These are phyloP conservation scores for Caenorhabditis afra DNA, from an alignment of 2,888 invertebrate genomes.

Conservation along the genomic window DNA sequence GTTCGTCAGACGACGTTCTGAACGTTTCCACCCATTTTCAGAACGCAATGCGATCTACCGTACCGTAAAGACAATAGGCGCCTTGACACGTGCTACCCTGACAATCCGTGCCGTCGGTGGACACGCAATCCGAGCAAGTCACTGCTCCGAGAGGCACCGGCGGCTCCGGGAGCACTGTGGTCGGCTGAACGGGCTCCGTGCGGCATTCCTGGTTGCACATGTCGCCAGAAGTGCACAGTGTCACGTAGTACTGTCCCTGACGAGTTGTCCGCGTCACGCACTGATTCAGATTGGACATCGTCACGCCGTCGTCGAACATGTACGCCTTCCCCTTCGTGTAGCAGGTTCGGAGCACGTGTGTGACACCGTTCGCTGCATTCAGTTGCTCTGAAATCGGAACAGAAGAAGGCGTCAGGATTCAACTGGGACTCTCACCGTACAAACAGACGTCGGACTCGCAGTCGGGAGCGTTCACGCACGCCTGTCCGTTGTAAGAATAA, in stretches of 20 bases:
- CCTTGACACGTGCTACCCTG: conserved; percentile 57
- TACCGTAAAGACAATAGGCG: conserved; percentile 63
- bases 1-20: conserved; percentile 56
- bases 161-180: conserved; percentile 37
- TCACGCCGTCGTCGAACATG: conserved; percentile 59
- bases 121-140: conserved; percentile 61
- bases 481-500: conserved; percentile 65
- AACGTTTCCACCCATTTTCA: background rate
- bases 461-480: conserved; percentile 62
- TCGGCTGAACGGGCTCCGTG: conserved; percentile 21
- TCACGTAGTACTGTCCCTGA: conserved; percentile 52
- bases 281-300: conserved; percentile 44
- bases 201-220: conserved; percentile 63
- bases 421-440: conserved; percentile 28
- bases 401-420: background rate
- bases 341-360: conserved; percentile 54
- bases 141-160: conserved; percentile 36
- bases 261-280: conserved; percentile 55
- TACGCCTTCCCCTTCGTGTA: conserved; percentile 42
- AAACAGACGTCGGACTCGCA: conserved; percentile 57
- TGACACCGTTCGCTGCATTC: conserved; percentile 40
- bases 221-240: conserved; percentile 55
- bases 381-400: conserved; percentile 41
- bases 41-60: background rate
- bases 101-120: conserved; percentile 63